Base-by-base conservation (phyloP, 2,888 invertebrate genomes). In the Platerodrilus igneus region DNA sequence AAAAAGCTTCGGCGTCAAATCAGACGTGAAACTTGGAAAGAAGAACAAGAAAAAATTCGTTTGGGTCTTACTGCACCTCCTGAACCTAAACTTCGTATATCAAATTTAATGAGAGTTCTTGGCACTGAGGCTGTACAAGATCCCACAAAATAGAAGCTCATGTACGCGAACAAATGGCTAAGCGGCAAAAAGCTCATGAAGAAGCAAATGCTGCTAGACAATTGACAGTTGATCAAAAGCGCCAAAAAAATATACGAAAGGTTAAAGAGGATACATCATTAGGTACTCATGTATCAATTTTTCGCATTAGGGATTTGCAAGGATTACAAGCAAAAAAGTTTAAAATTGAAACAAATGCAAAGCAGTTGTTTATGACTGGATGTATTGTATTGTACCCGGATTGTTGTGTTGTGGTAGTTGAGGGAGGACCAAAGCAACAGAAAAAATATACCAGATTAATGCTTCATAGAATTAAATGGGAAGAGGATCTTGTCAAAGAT, bases 41-140 rank as follows among this genome's bases (percentile, higher is more conserved):
- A 99, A 64, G 90, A 94, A 50, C 95, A 95, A 66, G 99, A 99
- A 68, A 97, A 99, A 60, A 94, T 99, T 37, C 76, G 99, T 19
- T 74, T 99, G 2, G 99, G 99, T 0, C 69, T 99, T 23, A 87
- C 91, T 53, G 88, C 94, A 2, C 90, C 97, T 0, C 96, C 97
- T 0, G 97, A 97, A 62, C 96, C 99, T 0, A 99, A 99, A 57
- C 68, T 86, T 6, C 76, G 82, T 64, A 95, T 99, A 72, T 95
- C 96, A 0, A 99, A 99, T 70, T 72, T 99, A 37, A 99, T 99
- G 99, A 76, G 97, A 28, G 99, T 97, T 0, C 69, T 99, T 15
- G 97, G 97, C 16, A 92, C 90, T 0, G 97, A 99, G 62, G 97
- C 97, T 0, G 93, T 97, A 0, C 95, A 96, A 60, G 99, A 99